Conservation (phyloP, 2,888 invertebrate genomes). For the Parnassius glacialis region DNA sequence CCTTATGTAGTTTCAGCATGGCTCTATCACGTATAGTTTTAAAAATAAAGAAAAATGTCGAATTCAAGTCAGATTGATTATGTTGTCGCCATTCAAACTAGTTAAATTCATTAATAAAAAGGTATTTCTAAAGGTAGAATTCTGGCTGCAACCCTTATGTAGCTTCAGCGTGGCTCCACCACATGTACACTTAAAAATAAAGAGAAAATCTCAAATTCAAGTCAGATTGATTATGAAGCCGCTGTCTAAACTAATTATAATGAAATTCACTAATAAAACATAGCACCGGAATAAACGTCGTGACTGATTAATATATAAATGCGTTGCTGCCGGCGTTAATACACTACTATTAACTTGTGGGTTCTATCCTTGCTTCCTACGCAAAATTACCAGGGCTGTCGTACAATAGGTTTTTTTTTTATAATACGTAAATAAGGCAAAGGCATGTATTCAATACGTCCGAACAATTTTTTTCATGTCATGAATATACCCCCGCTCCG, state of each 20-base stretch:
- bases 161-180: too few species aligned
- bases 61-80: not conserved
- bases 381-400: slow-evolving; percentile 49
- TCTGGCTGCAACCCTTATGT: too few species aligned
- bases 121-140: too few species aligned
- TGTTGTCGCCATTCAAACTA: not conserved
- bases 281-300: slow-evolving; percentile 43
- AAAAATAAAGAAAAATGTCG: not conserved
- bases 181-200: too few species aligned
- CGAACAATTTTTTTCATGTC: too few species aligned
- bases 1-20: too few species aligned
- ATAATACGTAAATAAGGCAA: too few species aligned
- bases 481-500: too few species aligned
- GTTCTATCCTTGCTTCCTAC: slow-evolving; percentile 69
- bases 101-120: slow-evolving; percentile 30
- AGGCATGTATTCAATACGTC: too few species aligned
- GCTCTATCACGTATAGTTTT: too few species aligned
- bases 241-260: slow-evolving; percentile 34
- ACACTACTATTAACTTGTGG: slow-evolving; percentile 54
- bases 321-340: slow-evolving; percentile 57
- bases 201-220: not conserved
- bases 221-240: not conserved
- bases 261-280: slow-evolving; percentile 30
- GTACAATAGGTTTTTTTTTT: not conserved
- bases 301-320: slow-evolving; percentile 62